Base-by-base conservation (phyloP, 2,113 vertebrate genomes). In the Hypomesus transpacificus region DNA sequence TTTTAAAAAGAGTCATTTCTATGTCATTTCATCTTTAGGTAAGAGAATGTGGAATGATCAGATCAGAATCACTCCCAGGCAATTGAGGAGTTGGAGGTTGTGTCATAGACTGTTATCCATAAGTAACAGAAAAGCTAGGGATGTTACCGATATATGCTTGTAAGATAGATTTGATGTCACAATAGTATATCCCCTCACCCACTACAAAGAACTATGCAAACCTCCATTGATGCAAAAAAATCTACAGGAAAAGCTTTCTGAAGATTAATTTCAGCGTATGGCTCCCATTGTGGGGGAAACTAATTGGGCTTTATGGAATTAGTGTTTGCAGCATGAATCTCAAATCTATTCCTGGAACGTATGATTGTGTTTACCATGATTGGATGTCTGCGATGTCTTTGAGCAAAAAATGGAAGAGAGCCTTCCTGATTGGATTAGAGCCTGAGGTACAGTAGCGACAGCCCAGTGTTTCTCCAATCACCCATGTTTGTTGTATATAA, bases 251-350 rank as follows among this genome's bases (percentile, higher is more conserved):
- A 82, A 67, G 84, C 87, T 85, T 85, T 82, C 82, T 80, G 79
- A 80, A 85, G 89, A 91, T 91, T 90, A 84, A 89, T 90, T 88
- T 85, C 73, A 76, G 75, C 69, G 75, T 85, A 76, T 75, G 80
- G 73, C 75, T 87, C 73, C 74, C 76, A 82, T 89, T 87, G 85
- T 89, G 76, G 64, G 73, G 76, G 82, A 89, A 90, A 86, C 83
- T 90, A 90, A 91, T 89, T 89, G 80, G 82, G 86, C 78, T 88
- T 90, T 82, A 68, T 70, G 57, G 86, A 91, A 90, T 91, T 89
- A 89, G 82, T 76, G 61, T 85, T 87, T 83, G 66, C 78, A 14
- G 79, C 79, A 77, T 85, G 75, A 83, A 86, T 84, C 82, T 82
- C 68, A 80, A 76, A 82, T 84, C 81, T 87, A 75, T 87, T 88